A percentile compares a stretch with the other conserved stretches of the same genome.
These are phyloP conservation scores for Hirudinaria manillensis DNA, from an alignment of 2,888 invertebrate genomes.

Conservation along the genomic window DNA sequence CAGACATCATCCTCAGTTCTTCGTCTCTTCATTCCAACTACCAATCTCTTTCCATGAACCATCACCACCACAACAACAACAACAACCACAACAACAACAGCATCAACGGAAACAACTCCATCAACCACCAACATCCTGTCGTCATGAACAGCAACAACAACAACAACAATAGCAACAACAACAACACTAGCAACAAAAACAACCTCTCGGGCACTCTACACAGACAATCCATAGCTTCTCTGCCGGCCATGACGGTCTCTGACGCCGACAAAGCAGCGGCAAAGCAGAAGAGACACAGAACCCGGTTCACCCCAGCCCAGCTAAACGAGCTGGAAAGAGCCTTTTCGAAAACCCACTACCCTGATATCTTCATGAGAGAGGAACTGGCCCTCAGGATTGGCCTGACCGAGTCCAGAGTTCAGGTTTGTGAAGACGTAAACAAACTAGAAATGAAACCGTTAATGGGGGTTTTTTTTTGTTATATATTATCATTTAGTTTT, in stretches of 20 bases:
- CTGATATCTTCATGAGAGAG: constrained; percentile 93
- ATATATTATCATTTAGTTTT: not conserved
- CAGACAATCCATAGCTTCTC: not conserved
- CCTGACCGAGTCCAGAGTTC: constrained; percentile 88
- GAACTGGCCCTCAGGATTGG: constrained; percentile 95
- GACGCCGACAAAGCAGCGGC: constrained; percentile 64
- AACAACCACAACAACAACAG: not conserved
- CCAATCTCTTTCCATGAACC: constrained; percentile 8
- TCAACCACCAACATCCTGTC: constrained; percentile 5
- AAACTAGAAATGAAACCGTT: not conserved
- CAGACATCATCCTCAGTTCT: not conserved
- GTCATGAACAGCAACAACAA: not conserved
- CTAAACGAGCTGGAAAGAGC: constrained; percentile 90
- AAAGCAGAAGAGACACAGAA: constrained; percentile 92
- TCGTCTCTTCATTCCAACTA: constrained; percentile 10
- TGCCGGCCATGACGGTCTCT: not conserved
- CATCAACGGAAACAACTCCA: constrained; percentile 15
- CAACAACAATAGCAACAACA: constrained; percentile 7
- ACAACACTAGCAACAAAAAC: constrained; percentile 10
- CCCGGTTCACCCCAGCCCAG: constrained; percentile 92
- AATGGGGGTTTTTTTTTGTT: not conserved
- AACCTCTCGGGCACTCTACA: not conserved
- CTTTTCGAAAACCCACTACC: constrained; percentile 94
- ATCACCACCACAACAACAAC: constrained; percentile 8
- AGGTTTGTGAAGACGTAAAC: constrained; percentile 64